These are phyloP conservation scores for Sigmodon hispidus DNA, from an alignment of 2,113 vertebrate genomes.

Conservation along the genomic window DNA sequence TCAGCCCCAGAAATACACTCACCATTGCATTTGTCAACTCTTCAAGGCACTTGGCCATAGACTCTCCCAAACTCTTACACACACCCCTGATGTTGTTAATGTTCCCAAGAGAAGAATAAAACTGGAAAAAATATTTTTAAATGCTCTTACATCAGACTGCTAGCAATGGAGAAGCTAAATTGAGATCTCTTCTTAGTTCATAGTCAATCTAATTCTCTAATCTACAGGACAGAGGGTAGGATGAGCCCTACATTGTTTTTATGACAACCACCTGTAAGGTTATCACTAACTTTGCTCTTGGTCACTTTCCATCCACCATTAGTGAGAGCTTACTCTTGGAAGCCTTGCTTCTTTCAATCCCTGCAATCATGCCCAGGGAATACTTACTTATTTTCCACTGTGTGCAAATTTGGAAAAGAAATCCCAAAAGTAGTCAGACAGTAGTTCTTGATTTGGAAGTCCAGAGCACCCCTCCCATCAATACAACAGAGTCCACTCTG, in stretches of 20 bases:
- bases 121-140: neutral
- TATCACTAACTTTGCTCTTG: neutral
- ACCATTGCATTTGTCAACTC: neutral
- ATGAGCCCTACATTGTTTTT: neutral
- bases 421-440: neutral
- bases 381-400: conserved; percentile 1
- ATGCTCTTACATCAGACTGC: neutral
- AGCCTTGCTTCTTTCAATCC: neutral
- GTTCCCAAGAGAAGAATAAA: conserved; percentile 34
- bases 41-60: neutral
- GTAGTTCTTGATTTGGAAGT: neutral
- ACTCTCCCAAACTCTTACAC: neutral
- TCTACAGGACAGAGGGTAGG: neutral
- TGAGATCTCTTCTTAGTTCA: neutral
- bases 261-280: neutral
- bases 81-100: neutral
- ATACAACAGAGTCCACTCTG: no score
- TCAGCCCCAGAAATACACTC: neutral
- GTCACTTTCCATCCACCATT: neutral
- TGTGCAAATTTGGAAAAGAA: neutral
- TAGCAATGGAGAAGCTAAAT: neutral
- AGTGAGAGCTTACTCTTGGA: neutral
- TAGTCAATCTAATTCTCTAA: neutral
- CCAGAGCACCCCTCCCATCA: neutral
- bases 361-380: neutral